A percentile compares a stretch with the other conserved stretches of the same genome.
Conservation (phyloP, 2,113 vertebrate species). For the Grammomys dolichurus region DNA sequence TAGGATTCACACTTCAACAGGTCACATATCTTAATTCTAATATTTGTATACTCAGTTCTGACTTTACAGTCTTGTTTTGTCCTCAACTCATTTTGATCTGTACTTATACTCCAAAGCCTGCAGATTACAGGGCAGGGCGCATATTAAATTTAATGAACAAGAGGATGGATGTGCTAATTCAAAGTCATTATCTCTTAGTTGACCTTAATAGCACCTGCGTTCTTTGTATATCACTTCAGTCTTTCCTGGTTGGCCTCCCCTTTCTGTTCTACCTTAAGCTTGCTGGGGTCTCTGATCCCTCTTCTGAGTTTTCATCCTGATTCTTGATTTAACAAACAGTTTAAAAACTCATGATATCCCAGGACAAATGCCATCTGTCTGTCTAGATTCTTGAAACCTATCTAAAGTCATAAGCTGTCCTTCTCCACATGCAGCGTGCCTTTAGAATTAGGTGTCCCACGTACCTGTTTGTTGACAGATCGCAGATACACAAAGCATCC, state of each 20-base stretch:
- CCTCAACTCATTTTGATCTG: background rate
- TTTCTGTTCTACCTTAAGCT: background rate
- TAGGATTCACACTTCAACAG: background rate
- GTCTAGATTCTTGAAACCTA: constrained; percentile 39
- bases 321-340: constrained; percentile 61
- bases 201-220: background rate
- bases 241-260: background rate
- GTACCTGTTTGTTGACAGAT: constrained; percentile 28
- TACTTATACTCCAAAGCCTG: background rate
- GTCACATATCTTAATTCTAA: background rate
- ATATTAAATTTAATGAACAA: background rate
- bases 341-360: constrained; percentile 40
- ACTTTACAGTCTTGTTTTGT: background rate
- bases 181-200: background rate
- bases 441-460: background rate
- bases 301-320: constrained; percentile 21
- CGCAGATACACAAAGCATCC: background rate
- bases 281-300: background rate
- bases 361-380: constrained; percentile 36
- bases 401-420: constrained; percentile 27
- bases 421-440: background rate
- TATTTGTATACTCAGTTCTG: background rate
- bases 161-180: background rate
- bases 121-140: background rate
- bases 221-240: background rate